Conservation (phyloP, 2,797 vertebrate genomes). For the Paguma larvata region DNA sequence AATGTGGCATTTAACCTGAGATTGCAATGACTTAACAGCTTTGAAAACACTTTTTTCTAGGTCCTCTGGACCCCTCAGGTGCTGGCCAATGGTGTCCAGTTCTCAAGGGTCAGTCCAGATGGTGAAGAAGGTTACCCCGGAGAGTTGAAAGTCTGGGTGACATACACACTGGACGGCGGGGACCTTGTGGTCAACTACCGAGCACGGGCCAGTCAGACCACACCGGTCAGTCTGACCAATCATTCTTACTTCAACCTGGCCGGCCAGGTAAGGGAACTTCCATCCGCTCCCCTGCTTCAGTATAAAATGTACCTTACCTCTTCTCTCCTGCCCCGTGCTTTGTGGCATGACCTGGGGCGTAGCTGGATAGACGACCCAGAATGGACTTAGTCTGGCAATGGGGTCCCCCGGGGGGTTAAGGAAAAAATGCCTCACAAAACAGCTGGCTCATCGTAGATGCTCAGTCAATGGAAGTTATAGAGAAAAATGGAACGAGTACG, state of each 20-base stretch:
- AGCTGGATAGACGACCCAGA: neutral
- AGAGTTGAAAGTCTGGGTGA: conserved; percentile 93
- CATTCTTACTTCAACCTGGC: conserved; percentile 97
- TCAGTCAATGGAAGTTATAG: neutral
- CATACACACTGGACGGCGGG: conserved; percentile 91
- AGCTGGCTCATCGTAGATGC: neutral
- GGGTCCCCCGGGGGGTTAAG: neutral
- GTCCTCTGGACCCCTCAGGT: conserved; percentile 90
- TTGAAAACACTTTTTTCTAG: conserved; percentile 83
- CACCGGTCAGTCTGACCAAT: conserved; percentile 96
- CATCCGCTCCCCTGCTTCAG: neutral
- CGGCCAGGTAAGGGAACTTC: conserved; percentile 92
- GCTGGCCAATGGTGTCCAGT: conserved; percentile 90
- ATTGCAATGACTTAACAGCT: neutral
- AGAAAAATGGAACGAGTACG: neutral
- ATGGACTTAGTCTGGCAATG: neutral
- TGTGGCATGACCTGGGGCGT: neutral
- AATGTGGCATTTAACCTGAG: conserved; percentile 36
- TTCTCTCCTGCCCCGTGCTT: neutral
- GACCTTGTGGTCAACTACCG: conserved; percentile 92
- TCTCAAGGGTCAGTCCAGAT: conserved; percentile 93
- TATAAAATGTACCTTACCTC: conserved; percentile 55
- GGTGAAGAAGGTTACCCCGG: conserved; percentile 97
- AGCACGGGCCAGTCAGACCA: conserved; percentile 92
- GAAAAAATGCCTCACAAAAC: neutral